Evolutionary conservation across 23 tunicate species (phyloP).

Genomic region (Ciona savignyi): DNA sequence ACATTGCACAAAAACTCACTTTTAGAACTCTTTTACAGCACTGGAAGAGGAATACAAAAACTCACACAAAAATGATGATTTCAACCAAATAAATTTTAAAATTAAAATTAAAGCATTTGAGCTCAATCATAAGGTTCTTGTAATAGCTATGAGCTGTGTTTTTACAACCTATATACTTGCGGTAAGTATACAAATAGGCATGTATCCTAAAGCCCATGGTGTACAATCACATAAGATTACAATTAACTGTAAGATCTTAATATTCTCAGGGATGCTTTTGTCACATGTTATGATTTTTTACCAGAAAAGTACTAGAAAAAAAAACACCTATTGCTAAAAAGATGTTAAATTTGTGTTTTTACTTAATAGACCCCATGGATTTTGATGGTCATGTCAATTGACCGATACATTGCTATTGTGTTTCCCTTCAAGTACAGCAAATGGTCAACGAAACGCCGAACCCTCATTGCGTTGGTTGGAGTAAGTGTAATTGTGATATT

Average conservation of each 20-base stretch:
- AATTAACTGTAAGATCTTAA: too few relatives aligned
- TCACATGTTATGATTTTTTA: too few relatives aligned
- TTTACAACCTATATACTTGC: constrained; percentile 9
- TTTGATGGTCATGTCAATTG: constrained; percentile 9
- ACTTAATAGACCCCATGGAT: constrained; percentile 16
- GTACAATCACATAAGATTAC: too few relatives aligned
- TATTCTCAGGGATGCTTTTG: too few relatives aligned
- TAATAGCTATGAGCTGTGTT: constrained; percentile 9
- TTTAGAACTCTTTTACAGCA: neutral
- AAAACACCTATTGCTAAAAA: too few relatives aligned
- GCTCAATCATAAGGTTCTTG: neutral
- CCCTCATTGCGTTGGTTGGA: neutral
- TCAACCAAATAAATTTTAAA: neutral
- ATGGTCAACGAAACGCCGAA: neutral
- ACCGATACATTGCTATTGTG: constrained; percentile 10
- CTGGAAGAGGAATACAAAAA: neutral
- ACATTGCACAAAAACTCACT: too few relatives aligned
- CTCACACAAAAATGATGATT: neutral
- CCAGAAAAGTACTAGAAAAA: too few relatives aligned
- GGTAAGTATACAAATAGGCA: constrained; percentile 10
- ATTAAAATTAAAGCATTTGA: constrained; percentile 7
- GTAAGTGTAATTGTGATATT: neutral
- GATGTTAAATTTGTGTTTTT: too few relatives aligned
- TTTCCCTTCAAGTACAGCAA: constrained; percentile 12
- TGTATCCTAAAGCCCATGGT: neutral